These are phyloP conservation scores for Lampris megalopsis DNA, from an alignment of 2,113 vertebrate species.

Conservation along the genomic window DNA sequence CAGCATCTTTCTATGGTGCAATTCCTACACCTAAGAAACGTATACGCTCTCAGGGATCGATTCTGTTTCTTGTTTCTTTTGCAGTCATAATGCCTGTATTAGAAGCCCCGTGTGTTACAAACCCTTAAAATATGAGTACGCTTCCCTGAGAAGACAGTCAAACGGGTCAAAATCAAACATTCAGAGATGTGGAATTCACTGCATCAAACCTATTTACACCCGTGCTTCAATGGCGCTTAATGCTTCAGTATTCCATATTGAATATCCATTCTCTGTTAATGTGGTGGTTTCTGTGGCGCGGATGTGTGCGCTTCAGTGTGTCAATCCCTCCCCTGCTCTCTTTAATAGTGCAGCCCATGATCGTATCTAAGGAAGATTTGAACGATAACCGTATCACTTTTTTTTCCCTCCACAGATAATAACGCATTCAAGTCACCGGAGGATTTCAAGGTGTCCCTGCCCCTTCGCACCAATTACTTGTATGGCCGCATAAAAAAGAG, in stretches of 20 bases:
- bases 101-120: too few species aligned
- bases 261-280: background rate
- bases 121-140: too few species aligned
- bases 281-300: slow-evolving; percentile 10
- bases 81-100: too few species aligned
- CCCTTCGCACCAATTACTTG: slow-evolving; percentile 96
- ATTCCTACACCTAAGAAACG: slow-evolving; percentile 20
- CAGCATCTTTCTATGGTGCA: slow-evolving; percentile 27
- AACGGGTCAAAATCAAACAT: too few species aligned
- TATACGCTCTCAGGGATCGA: background rate
- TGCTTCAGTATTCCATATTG: too few species aligned
- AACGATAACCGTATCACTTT: background rate
- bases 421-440: slow-evolving; percentile 96
- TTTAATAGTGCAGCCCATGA: too few species aligned
- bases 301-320: background rate
- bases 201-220: too few species aligned
- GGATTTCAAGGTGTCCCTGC: slow-evolving; percentile 95
- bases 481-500: slow-evolving; percentile 97
- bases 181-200: too few species aligned
- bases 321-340: background rate
- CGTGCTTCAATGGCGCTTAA: too few species aligned
- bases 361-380: too few species aligned
- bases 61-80: too few species aligned
- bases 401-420: slow-evolving; percentile 81
- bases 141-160: too few species aligned